Percentiles rank a stretch among this genome's conserved stretches.
Conservation (phyloP, 1,140 invertebrate genomes). For the Vollenhovia emeryi region DNA sequence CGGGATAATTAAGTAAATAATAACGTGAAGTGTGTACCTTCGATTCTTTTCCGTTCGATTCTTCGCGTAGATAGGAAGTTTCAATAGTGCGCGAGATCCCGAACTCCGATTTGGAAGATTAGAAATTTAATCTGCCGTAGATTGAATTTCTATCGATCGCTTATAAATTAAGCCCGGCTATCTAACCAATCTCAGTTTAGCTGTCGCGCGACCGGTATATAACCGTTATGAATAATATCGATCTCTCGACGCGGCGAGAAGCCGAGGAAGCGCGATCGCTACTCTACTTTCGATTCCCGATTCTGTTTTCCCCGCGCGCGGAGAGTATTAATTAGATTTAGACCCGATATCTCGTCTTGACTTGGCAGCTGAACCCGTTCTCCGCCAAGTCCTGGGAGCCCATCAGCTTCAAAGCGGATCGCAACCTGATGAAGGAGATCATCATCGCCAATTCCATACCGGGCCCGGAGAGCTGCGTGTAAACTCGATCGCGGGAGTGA, state of each 20-base stretch:
- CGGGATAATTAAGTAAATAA: not conserved
- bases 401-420: conserved; percentile 84
- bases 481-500: conserved; percentile 77
- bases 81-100: conserved; percentile 26
- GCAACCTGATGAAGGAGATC: conserved; percentile 85
- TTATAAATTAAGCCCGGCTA: conserved; percentile 45
- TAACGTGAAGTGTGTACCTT: not conserved
- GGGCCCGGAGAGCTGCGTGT: conserved; percentile 91
- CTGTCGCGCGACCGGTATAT: not conserved
- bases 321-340: conserved; percentile 1
- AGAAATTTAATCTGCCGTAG: conserved; percentile 44
- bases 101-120: conserved; percentile 29
- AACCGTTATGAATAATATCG: conserved; percentile 43
- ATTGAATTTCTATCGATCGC: conserved; percentile 53
- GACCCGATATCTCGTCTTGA: conserved; percentile 22
- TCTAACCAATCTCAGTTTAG: conserved; percentile 30
- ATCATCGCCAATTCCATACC: conserved; percentile 91
- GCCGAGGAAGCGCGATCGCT: not conserved
- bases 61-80: not conserved
- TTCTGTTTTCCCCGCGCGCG: not conserved
- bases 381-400: conserved; percentile 84
- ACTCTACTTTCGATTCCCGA: not conserved
- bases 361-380: conserved; percentile 83
- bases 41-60: conserved; percentile 7
- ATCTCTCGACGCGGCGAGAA: not conserved